phyloP scores from a whole-genome alignment of 2,113 vertebrate species.

The Nibea coibor region DNA sequence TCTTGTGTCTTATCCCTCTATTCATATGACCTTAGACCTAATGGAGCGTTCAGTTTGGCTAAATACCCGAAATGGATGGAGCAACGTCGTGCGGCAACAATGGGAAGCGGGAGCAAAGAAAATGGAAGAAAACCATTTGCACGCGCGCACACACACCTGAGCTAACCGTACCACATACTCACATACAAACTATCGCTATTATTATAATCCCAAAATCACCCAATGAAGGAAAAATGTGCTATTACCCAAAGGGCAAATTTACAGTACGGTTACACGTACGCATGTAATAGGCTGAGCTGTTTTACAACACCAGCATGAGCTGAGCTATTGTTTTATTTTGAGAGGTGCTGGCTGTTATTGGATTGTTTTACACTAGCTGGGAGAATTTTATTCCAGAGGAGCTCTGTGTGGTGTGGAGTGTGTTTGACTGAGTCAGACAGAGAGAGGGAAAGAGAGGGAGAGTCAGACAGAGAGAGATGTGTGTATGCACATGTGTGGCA shows the following conservation, averaged over 20 bases:
- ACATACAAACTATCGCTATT: conserved; percentile 27
- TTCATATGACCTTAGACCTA: conserved; percentile 79
- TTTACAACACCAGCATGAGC: conserved; percentile 71
- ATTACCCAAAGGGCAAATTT: conserved; percentile 68
- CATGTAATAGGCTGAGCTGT: conserved; percentile 63
- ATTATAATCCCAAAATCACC: conserved; percentile 54
- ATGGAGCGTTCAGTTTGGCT: conserved; percentile 24
- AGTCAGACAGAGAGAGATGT: conserved; percentile 4
- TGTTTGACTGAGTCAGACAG: conserved; percentile 45
- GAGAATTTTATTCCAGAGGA: conserved; percentile 68
- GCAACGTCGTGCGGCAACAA: neutral
- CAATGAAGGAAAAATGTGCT: conserved; percentile 58
- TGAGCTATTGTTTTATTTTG: conserved; percentile 75
- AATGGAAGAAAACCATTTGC: conserved; percentile 12
- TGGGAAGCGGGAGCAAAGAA: conserved; percentile 26
- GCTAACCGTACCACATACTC: neutral
- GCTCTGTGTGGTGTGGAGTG: conserved; percentile 48
- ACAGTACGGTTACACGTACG: conserved; percentile 62
- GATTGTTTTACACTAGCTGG: conserved; percentile 75
- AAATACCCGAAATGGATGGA: conserved; percentile 17
- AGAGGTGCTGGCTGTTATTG: conserved; percentile 74
- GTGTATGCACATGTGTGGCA: conserved; percentile 9
- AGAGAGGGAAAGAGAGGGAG: conserved; percentile 7
- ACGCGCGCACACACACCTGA: conserved; percentile 6
- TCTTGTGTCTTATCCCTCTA: conserved; percentile 75